Evolutionary conservation across 2,797 vertebrate genomes (phyloP).

Genomic region (Zalophus californianus): DNA sequence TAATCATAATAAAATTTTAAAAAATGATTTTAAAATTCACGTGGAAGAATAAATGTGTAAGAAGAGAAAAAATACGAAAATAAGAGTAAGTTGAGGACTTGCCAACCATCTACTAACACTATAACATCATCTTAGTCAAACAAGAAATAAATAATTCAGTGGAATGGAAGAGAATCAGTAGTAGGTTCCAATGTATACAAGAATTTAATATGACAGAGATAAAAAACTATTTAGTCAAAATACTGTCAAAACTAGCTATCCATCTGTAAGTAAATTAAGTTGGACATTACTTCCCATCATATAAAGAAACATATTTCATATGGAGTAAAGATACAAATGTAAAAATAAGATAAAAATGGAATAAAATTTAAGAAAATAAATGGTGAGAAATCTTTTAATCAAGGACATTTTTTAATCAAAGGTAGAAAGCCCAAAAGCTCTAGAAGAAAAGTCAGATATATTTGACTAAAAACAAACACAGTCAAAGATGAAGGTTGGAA

Average conservation of each 20-base stretch:
- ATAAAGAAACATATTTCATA: conserved; percentile 6
- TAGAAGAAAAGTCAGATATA: neutral
- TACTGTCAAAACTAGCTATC: neutral
- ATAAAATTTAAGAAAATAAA: conserved; percentile 2
- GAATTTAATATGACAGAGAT: neutral
- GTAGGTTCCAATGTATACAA: neutral
- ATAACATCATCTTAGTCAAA: neutral
- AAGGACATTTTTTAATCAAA: conserved; percentile 22
- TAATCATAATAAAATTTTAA: neutral
- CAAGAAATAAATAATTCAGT: neutral
- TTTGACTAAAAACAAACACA: neutral
- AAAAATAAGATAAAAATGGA: neutral
- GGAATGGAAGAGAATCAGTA: neutral
- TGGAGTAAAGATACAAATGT: neutral
- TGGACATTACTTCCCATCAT: neutral
- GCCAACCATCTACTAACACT: neutral
- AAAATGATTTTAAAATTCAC: conserved; percentile 2
- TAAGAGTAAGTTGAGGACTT: neutral
- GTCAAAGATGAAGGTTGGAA: conserved; percentile 14
- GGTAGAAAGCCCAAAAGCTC: neutral
- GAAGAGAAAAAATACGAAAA: conserved; percentile 27
- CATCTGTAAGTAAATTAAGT: conserved; percentile 47
- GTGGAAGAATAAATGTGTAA: neutral
- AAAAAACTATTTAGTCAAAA: conserved; percentile 25
- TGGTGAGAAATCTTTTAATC: neutral